A percentile compares a stretch with the other conserved stretches of the same genome.
phyloP scores from a whole-genome alignment of 2,797 vertebrate species.

The Cyclopterus lumpus region DNA sequence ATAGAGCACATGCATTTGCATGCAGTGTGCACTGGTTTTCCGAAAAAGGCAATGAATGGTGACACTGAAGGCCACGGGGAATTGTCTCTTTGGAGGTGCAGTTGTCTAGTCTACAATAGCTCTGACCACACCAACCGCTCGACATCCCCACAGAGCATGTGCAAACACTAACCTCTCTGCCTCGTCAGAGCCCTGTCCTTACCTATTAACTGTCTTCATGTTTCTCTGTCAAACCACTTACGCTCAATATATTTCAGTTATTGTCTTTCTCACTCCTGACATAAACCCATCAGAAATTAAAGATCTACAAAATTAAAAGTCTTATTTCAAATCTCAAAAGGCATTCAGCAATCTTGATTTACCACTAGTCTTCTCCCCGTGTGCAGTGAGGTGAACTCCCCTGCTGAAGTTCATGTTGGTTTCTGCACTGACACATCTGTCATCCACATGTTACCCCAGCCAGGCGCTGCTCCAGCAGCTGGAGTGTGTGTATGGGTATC shows the following conservation, averaged over 20 bases:
- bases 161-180: conserved; percentile 41
- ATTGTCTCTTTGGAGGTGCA: conserved; percentile 41
- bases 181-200: conserved; percentile 6
- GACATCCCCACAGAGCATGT: conserved; percentile 42
- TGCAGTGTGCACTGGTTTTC: conserved; percentile 30
- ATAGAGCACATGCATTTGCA: conserved; percentile 24
- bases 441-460: conserved; percentile 70
- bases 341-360: conserved; percentile 17
- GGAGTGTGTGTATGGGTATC: conserved; percentile 32
- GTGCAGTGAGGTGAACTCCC: conserved; percentile 39
- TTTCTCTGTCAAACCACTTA: conserved; percentile 4
- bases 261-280: not conserved
- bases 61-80: conserved; percentile 42
- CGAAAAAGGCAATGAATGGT: conserved; percentile 38
- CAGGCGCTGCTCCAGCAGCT: conserved; percentile 42
- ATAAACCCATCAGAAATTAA: conserved; percentile 5
- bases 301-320: not conserved
- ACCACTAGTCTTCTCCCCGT: conserved; percentile 21
- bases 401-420: conserved; percentile 38
- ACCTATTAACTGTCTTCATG: conserved; percentile 13
- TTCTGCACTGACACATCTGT: conserved; percentile 67
- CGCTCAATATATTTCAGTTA: not conserved
- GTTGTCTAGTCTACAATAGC: conserved; percentile 57
- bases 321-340: conserved; percentile 14
- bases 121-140: conserved; percentile 60